phyloP scores from a whole-genome alignment of 35 echinoderm and acorn worm species.

The Eucidaris tribuloides region DNA sequence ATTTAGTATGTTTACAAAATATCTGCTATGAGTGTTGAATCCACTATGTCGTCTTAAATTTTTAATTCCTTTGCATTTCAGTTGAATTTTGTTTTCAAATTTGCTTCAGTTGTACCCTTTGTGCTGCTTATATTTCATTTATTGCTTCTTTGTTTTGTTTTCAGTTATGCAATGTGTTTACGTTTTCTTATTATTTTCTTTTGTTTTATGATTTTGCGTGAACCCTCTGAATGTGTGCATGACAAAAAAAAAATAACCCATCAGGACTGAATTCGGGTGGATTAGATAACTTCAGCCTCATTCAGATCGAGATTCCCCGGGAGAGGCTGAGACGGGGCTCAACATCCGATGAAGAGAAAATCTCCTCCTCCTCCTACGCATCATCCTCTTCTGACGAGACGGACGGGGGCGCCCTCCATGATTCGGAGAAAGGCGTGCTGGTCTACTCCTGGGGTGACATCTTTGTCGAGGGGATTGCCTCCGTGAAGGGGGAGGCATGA shows the following conservation, averaged over 20 bases:
- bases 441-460: conserved; percentile 16
- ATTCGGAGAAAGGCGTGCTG: not conserved
- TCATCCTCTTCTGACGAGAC: not conserved
- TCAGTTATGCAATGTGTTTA: not conserved
- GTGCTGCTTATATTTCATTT: too few species aligned
- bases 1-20: too few species aligned
- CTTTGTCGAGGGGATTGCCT: not conserved
- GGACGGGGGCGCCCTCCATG: not conserved
- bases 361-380: not conserved
- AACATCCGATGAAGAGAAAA: not conserved
- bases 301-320: conserved; percentile 14
- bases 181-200: not conserved
- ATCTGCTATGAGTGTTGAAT: too few species aligned
- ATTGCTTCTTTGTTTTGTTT: not conserved
- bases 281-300: not conserved
- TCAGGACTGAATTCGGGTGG: not conserved
- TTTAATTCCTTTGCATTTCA: too few species aligned
- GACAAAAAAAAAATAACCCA: not conserved
- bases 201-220: not conserved
- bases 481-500: not conserved
- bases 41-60: too few species aligned
- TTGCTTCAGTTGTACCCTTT: too few species aligned
- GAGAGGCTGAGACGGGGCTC: not conserved
- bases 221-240: not conserved
- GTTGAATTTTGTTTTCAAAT: too few species aligned